Evolutionary conservation across 1,140 invertebrate species (phyloP), one percentile per base, ranked within the genome.

Genomic region (Meloidogyne hapla): DNA sequence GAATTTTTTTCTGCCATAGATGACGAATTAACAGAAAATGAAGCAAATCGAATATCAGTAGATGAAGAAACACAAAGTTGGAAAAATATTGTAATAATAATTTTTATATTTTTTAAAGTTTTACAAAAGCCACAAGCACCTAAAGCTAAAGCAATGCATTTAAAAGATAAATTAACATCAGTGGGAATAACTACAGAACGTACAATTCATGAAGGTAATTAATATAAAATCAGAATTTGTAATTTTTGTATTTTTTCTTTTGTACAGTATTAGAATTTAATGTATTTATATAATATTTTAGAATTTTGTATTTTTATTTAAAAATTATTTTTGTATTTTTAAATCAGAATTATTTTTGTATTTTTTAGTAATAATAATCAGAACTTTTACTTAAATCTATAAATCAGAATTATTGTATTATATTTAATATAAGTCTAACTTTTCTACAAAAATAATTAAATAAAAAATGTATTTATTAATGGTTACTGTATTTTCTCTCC

Each of bases 321-420:
- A 56, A 5, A 42, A 42, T n/a, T n/a, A n/a, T 56, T 8, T 15
- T 5, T 56, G 3, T 56, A 6, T 5, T 4, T 6, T 6, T 1
- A 56, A 56, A 56, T 56, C 48, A 56, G 48, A 56, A 56, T 56
- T 56, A 56, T 48, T 61, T n/a, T n/a, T 28, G 26, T n/a, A 69
- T 13, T 38, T 42, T 48, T 10, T 25, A n/a, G 26, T 56, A 10
- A 69, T 15, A 45, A 48, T 15, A 38, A 28, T 38, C 38, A 33
- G 40, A 38, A 15, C 15, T 38, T 13, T n/a, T n/a, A n/a, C n/a
- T n/a, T n/a, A n/a, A n/a, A n/a, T n/a, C n/a, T n/a, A 69, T 26
- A 38, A 69, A 38, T n/a, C 68, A 69, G 23, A 33, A 33, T 33
- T n/a, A n/a, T n/a, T n/a, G n/a, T n/a, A n/a, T n/a, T n/a, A n/a